Percentiles rank a stretch among this genome's conserved stretches.
Evolutionary conservation across 2,797 vertebrate species (phyloP).

Genomic region (Synaphobranchus kaupii): DNA sequence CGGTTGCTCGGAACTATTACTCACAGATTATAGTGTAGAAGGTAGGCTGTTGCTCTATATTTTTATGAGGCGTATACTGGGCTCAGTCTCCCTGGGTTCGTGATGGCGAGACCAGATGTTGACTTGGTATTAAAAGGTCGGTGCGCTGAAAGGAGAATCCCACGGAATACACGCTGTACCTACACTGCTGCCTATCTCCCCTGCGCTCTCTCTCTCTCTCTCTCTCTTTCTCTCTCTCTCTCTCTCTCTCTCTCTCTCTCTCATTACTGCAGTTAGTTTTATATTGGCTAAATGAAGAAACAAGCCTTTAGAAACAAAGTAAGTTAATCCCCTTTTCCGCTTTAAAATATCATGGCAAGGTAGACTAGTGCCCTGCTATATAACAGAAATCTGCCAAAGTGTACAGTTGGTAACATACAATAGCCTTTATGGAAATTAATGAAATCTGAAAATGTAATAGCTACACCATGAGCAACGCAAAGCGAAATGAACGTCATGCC

Average conservation of each 20-base stretch:
- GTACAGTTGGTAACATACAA: background rate
- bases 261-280: constrained; percentile 1
- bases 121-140: constrained; percentile 32
- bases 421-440: background rate
- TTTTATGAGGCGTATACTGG: background rate
- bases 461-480: background rate
- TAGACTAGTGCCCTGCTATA: background rate
- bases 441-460: background rate
- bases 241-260: background rate
- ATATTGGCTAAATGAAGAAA: background rate
- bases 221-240: background rate
- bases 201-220: background rate
- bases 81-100: background rate
- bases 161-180: background rate
- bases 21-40: background rate
- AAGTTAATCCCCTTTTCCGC: background rate
- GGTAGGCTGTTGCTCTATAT: background rate
- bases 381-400: background rate
- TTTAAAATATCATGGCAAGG: background rate
- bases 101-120: constrained; percentile 36
- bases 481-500: background rate
- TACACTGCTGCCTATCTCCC: background rate
- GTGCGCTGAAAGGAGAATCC: constrained; percentile 10
- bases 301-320: background rate
- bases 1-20: constrained; percentile 2